Percentiles rank a stretch among this genome's conserved stretches.
phyloP scores from a whole-genome alignment of 2,113 vertebrate genomes.

The Zosterops lateralis region DNA sequence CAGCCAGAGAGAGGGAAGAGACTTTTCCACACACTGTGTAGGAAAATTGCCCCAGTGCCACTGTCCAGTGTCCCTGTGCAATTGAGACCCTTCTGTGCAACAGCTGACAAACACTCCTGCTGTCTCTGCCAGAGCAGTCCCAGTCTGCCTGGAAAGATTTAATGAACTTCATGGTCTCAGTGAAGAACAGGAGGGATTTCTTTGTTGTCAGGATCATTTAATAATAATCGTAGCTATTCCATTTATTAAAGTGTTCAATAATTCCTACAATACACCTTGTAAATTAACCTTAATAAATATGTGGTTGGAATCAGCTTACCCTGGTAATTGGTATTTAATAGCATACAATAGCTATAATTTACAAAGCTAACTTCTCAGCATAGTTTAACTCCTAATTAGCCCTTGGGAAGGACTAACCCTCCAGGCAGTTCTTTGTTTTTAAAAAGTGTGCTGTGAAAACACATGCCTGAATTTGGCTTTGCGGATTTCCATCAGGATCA shows the following conservation, averaged over 20 bases:
- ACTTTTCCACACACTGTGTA: not conserved
- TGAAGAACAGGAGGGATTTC: slow-evolving; percentile 6
- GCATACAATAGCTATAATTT: not conserved
- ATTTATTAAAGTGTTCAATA: slow-evolving; percentile 24
- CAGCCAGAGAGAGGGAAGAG: not conserved
- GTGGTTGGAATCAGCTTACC: slow-evolving; percentile 36
- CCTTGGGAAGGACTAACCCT: not conserved
- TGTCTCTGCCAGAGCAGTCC: not conserved
- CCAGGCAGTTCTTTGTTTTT: not conserved
- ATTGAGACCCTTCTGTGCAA: not conserved
- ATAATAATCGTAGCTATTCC: slow-evolving; percentile 44
- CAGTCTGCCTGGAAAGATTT: not conserved
- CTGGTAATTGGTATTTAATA: not conserved
- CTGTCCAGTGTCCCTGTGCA: not conserved
- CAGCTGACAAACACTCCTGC: not conserved
- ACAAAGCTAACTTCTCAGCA: not conserved
- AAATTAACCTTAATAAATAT: slow-evolving; percentile 69
- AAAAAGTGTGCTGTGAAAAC: not conserved
- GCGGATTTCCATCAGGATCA: not conserved
- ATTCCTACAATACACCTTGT: slow-evolving; percentile 16
- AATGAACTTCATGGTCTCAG: slow-evolving; percentile 25
- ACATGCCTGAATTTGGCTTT: not conserved
- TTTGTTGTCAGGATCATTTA: slow-evolving; percentile 60
- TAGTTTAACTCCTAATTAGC: slow-evolving; percentile 42
- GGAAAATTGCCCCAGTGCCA: not conserved